Conservation (phyloP, 2,797 vertebrate genomes). For the Pseudochirops corinnae region DNA sequence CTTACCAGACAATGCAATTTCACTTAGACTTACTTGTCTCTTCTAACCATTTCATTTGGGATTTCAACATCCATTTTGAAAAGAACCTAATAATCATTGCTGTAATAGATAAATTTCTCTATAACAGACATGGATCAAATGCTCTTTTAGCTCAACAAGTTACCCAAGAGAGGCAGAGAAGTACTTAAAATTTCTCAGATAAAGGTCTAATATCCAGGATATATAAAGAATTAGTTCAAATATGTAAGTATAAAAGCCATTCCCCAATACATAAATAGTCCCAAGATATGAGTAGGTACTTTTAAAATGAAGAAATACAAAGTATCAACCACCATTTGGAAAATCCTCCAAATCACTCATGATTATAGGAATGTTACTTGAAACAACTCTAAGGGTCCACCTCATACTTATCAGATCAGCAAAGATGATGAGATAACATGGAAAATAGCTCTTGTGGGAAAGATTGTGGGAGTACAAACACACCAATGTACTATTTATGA, state of each 20-base stretch:
- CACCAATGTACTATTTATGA: neutral
- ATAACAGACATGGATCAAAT: constrained; percentile 27
- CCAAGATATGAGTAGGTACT: neutral
- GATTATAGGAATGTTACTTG: neutral
- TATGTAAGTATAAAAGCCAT: neutral
- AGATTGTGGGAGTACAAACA: neutral
- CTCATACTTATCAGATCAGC: neutral
- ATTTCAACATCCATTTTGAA: constrained; percentile 8
- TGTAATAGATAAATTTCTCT: constrained; percentile 52
- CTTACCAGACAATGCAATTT: neutral
- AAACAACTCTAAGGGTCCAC: neutral
- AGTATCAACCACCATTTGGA: neutral
- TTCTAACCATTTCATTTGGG: neutral
- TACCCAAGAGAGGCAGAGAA: neutral
- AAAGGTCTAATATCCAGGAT: neutral
- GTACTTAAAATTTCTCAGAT: neutral
- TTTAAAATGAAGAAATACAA: neutral
- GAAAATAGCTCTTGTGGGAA: neutral
- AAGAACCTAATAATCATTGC: constrained; percentile 9
- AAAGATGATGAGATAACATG: neutral
- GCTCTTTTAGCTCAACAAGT: constrained; percentile 31
- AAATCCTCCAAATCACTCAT: neutral
- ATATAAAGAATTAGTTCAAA: neutral
- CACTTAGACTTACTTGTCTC: constrained; percentile 13
- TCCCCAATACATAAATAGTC: neutral